Conservation (phyloP, 2,888 invertebrate species). For the Alloscopus bannaensis region DNA sequence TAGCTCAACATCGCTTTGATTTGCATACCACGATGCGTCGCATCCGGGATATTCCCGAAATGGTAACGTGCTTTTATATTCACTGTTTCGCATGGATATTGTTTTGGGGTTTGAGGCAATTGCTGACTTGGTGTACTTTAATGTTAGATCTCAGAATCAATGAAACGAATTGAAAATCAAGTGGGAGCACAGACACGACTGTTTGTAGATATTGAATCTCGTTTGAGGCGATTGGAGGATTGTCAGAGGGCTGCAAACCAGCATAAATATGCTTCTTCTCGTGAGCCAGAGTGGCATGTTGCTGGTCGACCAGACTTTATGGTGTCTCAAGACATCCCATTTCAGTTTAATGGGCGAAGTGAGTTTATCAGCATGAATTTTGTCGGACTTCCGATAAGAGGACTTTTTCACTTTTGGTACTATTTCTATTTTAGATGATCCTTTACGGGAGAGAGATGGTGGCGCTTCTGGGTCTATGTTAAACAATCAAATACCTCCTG, state of each 20-base stretch:
- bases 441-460: slow-evolving; percentile 42
- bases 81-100: background rate
- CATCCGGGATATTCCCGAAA: slow-evolving; percentile 49
- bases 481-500: slow-evolving; percentile 93
- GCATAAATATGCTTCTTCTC: background rate
- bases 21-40: slow-evolving; percentile 46
- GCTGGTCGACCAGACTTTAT: slow-evolving; percentile 56
- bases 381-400: no score
- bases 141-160: slow-evolving; percentile 54
- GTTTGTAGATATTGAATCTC: slow-evolving; percentile 49
- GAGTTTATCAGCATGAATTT: no score
- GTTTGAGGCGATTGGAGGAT: slow-evolving; percentile 45
- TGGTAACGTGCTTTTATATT: slow-evolving; percentile 25
- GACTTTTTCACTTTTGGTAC: no score
- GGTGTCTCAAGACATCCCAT: slow-evolving; percentile 43
- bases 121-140: background rate
- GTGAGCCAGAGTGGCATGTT: slow-evolving; percentile 50
- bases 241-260: slow-evolving; percentile 29
- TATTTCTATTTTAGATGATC: no score
- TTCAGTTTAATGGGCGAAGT: slow-evolving; percentile 49
- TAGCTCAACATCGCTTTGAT: slow-evolving; percentile 56
- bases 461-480: slow-evolving; percentile 75
- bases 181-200: slow-evolving; percentile 35
- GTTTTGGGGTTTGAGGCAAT: background rate
- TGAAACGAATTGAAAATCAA: slow-evolving; percentile 46